Evolutionary conservation across 1,140 invertebrate species (phyloP).

Genomic region (Zaprionus gabonicus): DNA sequence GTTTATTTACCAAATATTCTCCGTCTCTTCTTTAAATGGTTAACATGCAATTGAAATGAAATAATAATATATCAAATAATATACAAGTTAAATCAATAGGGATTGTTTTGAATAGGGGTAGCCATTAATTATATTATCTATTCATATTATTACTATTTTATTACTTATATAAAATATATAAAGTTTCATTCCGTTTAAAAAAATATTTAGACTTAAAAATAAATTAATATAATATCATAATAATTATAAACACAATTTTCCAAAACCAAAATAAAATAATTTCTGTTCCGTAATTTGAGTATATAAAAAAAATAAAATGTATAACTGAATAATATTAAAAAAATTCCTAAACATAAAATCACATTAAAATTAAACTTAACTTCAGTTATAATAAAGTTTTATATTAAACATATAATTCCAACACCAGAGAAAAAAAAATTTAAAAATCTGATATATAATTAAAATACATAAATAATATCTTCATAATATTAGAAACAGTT

Average conservation of each 20-base stretch:
- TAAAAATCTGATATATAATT: too few species aligned
- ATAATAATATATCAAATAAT: constrained; percentile 28
- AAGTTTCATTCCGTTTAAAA: not conserved
- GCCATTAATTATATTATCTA: not conserved
- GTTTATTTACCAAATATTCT: constrained; percentile 75
- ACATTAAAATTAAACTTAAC: not conserved
- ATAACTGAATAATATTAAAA: not conserved
- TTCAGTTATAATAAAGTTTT: too few species aligned
- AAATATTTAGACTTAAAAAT: not conserved
- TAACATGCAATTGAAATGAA: constrained; percentile 64
- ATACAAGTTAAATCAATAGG: constrained; percentile 16
- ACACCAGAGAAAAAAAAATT: too few species aligned
- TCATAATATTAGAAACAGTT: not conserved
- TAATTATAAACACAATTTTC: not conserved
- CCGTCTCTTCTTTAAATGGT: constrained; percentile 71
- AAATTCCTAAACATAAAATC: not conserved
- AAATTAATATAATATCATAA: not conserved
- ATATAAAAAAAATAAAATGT: not conserved
- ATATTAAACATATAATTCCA: too few species aligned
- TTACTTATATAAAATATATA: not conserved
- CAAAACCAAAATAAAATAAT: not conserved
- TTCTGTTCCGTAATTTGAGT: not conserved
- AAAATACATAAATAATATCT: not conserved
- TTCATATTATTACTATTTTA: not conserved
- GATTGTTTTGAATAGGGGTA: not conserved